These are phyloP conservation scores for Conchocele bisecta DNA, from an alignment of 2,888 invertebrate genomes.

Conservation along the genomic window DNA sequence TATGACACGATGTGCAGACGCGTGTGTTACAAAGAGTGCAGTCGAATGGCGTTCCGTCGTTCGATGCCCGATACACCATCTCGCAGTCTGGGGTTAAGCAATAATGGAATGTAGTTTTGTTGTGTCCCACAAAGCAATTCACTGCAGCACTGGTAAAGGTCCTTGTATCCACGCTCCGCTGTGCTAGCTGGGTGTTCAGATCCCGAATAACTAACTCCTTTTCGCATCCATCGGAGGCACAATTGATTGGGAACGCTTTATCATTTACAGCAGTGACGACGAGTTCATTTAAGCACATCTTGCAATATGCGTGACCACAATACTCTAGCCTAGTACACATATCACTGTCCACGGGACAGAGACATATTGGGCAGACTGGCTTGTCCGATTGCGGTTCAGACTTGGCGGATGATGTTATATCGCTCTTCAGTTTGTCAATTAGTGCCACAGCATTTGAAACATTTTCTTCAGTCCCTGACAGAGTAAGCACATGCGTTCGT, in stretches of 20 bases:
- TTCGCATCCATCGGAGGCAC: slow-evolving; percentile 68
- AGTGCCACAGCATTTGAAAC: slow-evolving; percentile 40
- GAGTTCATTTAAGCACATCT: slow-evolving; percentile 63
- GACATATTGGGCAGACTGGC: slow-evolving; percentile 74
- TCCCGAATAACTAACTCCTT: slow-evolving; percentile 64
- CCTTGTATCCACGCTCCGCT: slow-evolving; percentile 35
- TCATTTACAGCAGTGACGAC: slow-evolving; percentile 57
- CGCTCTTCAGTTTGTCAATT: slow-evolving; percentile 39
- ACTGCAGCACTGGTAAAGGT: slow-evolving; percentile 61
- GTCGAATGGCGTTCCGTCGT: slow-evolving; percentile 47
- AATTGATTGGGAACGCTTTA: slow-evolving; percentile 69
- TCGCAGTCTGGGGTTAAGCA: slow-evolving; percentile 77
- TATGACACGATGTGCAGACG: slow-evolving; percentile 72
- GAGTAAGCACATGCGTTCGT: slow-evolving; percentile 49
- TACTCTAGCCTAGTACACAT: slow-evolving; percentile 70
- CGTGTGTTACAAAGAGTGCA: slow-evolving; percentile 64
- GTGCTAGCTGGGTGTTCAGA: slow-evolving; percentile 43
- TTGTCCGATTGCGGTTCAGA: not conserved
- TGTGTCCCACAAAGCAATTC: slow-evolving; percentile 58
- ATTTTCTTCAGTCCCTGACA: slow-evolving; percentile 54
- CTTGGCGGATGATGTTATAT: not conserved
- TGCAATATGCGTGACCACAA: slow-evolving; percentile 78
- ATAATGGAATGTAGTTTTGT: slow-evolving; percentile 61
- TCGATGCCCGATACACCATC: slow-evolving; percentile 69
- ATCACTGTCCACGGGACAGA: slow-evolving; percentile 65